A percentile compares a stretch with the other conserved stretches of the same genome.
These are phyloP conservation scores for Gadus macrocephalus DNA, from an alignment of 2,113 vertebrate species.

Conservation along the genomic window DNA sequence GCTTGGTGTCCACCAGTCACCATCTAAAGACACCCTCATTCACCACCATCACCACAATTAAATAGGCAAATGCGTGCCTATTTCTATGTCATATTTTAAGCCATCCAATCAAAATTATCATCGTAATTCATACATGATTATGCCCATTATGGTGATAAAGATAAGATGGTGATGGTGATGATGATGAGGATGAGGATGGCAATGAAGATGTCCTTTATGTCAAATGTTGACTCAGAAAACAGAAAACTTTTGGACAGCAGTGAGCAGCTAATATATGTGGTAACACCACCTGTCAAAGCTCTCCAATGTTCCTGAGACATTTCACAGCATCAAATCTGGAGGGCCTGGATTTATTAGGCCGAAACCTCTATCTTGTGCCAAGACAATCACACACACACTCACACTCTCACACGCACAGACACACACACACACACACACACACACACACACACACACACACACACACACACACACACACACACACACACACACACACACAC, in stretches of 20 bases:
- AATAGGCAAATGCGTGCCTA: too few relatives aligned
- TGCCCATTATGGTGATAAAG: too few relatives aligned
- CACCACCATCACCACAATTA: too few relatives aligned
- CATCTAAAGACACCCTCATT: too few relatives aligned
- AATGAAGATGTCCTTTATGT: too few relatives aligned
- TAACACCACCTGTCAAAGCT: neutral
- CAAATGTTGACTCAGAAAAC: too few relatives aligned
- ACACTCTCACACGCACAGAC: neutral
- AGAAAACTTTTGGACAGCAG: neutral
- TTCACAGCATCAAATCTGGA: neutral
- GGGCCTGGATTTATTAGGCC: neutral
- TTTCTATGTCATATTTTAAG: too few relatives aligned
- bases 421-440: conserved; percentile 8
- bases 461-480: neutral
- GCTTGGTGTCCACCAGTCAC: too few relatives aligned
- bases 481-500: conserved; percentile 7
- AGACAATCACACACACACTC: conserved; percentile 1
- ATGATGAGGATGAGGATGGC: too few relatives aligned
- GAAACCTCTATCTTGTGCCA: neutral
- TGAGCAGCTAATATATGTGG: conserved; percentile 6
- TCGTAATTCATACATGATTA: too few relatives aligned
- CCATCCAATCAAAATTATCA: too few relatives aligned
- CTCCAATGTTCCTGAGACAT: neutral
- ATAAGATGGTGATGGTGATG: too few relatives aligned
- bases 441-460: conserved; percentile 2